phyloP scores from a whole-genome alignment of 2,888 invertebrate genomes.

The Kryphioiulus occultus region DNA sequence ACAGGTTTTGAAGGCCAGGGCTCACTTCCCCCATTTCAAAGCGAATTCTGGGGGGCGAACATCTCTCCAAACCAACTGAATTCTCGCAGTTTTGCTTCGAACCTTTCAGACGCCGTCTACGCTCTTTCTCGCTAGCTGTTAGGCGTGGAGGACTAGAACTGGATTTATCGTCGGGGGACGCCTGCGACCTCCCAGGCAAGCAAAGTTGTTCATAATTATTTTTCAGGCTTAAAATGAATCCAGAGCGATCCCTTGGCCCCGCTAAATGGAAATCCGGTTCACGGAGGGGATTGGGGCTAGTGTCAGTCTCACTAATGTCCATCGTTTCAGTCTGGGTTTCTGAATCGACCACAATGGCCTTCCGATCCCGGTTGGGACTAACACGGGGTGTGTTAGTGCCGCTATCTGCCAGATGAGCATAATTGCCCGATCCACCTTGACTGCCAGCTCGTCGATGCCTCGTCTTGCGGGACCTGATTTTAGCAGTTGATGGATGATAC shows the following conservation, averaged over 20 bases:
- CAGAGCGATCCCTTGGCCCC: neutral
- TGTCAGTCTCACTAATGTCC: constrained; percentile 71
- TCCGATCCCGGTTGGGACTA: constrained; percentile 52
- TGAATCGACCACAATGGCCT: constrained; percentile 64
- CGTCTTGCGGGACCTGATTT: constrained; percentile 59
- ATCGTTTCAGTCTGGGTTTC: constrained; percentile 74
- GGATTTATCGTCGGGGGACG: constrained; percentile 18
- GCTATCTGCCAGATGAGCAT: constrained; percentile 53
- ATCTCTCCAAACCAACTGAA: constrained; percentile 1
- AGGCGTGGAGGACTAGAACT: neutral
- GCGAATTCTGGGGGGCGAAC: neutral
- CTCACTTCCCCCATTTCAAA: constrained; percentile 19
- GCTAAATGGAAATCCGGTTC: constrained; percentile 51
- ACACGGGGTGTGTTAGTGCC: constrained; percentile 49
- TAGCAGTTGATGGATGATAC: constrained; percentile 56
- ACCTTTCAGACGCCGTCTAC: neutral
- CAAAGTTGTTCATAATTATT: constrained; percentile 1
- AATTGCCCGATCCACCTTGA: constrained; percentile 58
- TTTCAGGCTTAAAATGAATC: constrained; percentile 22
- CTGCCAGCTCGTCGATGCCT: constrained; percentile 62
- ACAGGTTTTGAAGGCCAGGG: constrained; percentile 26
- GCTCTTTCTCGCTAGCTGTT: neutral
- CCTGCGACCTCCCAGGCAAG: neutral
- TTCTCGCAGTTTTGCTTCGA: constrained; percentile 1
- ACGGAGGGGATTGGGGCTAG: constrained; percentile 65